Conservation (phyloP, 2,113 vertebrate species). For the Hylia prasina region DNA sequence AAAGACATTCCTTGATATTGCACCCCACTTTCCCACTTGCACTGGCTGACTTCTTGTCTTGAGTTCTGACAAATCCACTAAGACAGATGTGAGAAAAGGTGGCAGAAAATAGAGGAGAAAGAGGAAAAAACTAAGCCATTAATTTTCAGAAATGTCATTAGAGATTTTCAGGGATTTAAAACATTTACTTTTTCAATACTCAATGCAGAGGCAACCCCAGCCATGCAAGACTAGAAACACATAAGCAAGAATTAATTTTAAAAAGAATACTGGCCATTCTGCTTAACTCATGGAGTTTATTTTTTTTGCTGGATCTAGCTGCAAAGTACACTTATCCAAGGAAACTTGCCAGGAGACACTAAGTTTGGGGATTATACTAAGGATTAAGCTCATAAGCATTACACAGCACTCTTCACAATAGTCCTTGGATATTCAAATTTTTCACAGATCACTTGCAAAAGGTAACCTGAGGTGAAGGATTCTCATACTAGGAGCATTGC, state of each 20-base stretch:
- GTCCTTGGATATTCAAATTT: neutral
- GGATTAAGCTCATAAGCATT: slow-evolving; percentile 5
- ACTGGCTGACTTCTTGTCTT: neutral
- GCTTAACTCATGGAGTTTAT: neutral
- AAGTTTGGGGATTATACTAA: neutral
- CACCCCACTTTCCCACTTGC: neutral
- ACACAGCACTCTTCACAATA: neutral
- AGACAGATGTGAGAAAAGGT: neutral
- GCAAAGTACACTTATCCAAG: neutral
- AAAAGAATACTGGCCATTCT: neutral
- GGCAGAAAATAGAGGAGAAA: neutral
- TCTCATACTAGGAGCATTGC: neutral
- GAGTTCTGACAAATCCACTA: neutral
- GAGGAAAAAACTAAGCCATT: neutral
- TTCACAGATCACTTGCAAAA: neutral
- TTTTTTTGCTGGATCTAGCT: neutral
- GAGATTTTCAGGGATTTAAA: neutral
- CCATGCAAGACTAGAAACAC: neutral
- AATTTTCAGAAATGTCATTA: neutral
- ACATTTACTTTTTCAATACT: neutral
- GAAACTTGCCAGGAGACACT: neutral
- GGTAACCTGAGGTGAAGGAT: neutral
- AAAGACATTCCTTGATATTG: neutral
- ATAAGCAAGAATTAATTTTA: neutral
- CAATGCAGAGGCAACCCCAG: neutral